Conservation (phyloP, 2,113 vertebrate genomes). For the Hiodon tergisus region DNA sequence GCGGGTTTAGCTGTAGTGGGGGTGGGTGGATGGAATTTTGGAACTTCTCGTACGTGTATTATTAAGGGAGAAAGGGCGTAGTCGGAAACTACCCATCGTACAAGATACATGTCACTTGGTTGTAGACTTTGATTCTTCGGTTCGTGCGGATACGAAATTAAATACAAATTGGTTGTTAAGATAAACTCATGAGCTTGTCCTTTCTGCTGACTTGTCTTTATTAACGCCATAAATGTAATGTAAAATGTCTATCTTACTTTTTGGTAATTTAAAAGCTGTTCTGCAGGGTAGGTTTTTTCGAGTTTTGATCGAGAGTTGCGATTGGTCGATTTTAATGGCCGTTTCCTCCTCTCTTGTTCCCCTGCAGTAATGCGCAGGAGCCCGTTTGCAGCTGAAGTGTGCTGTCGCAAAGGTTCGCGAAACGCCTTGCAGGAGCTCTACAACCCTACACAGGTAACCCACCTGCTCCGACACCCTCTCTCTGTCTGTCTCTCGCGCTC, state of each 20-base stretch:
- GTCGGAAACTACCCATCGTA: too few relatives aligned
- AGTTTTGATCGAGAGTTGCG: too few relatives aligned
- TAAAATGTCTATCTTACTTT: background rate
- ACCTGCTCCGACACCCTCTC: background rate
- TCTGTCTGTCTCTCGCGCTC: too few relatives aligned
- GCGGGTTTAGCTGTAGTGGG: too few relatives aligned
- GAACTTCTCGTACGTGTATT: too few relatives aligned
- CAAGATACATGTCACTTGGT: too few relatives aligned
- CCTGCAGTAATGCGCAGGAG: conserved; percentile 59
- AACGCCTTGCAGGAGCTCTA: conserved; percentile 91
- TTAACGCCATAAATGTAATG: background rate
- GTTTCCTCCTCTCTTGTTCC: background rate
- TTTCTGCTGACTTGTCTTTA: background rate
- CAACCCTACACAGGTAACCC: conserved; percentile 84
- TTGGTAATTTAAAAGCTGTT: background rate
- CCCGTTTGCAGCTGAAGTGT: conserved; percentile 82
- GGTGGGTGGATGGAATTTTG: too few relatives aligned
- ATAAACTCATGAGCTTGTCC: background rate
- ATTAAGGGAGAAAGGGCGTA: too few relatives aligned
- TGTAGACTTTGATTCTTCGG: too few relatives aligned
- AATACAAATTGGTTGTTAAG: too few relatives aligned
- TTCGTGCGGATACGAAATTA: too few relatives aligned
- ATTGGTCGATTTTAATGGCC: background rate
- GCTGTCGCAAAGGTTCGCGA: conserved; percentile 86
- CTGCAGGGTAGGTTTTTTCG: background rate